These are phyloP conservation scores for Mico argentatus DNA, from an alignment of 2,797 vertebrate species.

Conservation along the genomic window DNA sequence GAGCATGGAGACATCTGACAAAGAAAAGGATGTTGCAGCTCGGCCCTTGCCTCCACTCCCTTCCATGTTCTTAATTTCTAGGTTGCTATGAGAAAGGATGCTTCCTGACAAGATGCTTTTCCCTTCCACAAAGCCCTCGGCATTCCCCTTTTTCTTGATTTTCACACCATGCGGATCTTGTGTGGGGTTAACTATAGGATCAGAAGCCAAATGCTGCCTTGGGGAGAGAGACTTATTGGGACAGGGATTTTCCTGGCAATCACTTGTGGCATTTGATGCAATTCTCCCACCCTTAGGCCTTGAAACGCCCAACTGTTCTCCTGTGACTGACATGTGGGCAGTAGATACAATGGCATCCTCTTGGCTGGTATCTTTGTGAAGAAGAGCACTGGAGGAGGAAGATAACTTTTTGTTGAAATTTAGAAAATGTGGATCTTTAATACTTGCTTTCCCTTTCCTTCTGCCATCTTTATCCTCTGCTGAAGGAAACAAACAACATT, in stretches of 20 bases:
- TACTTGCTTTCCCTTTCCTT: slow-evolving; percentile 61
- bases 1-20: slow-evolving; percentile 72
- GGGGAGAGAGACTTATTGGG: slow-evolving; percentile 44
- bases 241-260: slow-evolving; percentile 60
- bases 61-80: slow-evolving; percentile 48
- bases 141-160: not conserved
- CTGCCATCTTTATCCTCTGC: slow-evolving; percentile 74
- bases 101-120: not conserved
- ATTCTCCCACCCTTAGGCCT: slow-evolving; percentile 35
- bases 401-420: slow-evolving; percentile 68
- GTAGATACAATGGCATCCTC: not conserved
- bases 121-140: not conserved
- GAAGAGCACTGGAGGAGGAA: slow-evolving; percentile 64
- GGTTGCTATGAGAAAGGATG: slow-evolving; percentile 60
- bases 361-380: slow-evolving; percentile 65
- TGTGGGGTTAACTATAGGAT: not conserved
- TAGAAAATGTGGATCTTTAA: slow-evolving; percentile 64
- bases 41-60: not conserved
- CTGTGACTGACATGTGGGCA: not conserved
- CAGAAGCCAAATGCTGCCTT: slow-evolving; percentile 14
- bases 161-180: not conserved
- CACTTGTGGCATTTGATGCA: slow-evolving; percentile 49
- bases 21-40: slow-evolving; percentile 72
- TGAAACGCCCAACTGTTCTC: slow-evolving; percentile 62
- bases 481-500: slow-evolving; percentile 76